These are phyloP conservation scores for Eulemur rubriventer DNA, from an alignment of 2,797 vertebrate species.

Conservation along the genomic window DNA sequence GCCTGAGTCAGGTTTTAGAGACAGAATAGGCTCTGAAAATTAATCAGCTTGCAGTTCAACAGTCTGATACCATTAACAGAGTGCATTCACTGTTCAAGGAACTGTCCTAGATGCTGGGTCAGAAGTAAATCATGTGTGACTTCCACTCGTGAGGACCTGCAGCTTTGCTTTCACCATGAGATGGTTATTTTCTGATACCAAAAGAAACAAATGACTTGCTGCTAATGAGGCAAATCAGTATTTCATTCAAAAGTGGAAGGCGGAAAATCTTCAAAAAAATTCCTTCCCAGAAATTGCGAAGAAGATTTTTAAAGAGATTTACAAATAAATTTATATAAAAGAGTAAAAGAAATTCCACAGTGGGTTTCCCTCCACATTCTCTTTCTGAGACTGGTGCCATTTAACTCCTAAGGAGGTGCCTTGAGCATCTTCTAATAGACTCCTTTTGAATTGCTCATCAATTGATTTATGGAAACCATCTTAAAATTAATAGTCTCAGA, in stretches of 20 bases:
- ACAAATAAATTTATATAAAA: constrained; percentile 34
- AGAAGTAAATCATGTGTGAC: neutral
- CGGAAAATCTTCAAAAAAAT: neutral
- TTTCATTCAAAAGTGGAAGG: constrained; percentile 12
- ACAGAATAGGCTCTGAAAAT: neutral
- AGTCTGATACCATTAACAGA: neutral
- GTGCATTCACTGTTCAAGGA: neutral
- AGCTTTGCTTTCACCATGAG: neutral
- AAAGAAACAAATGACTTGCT: constrained; percentile 14
- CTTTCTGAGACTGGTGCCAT: neutral
- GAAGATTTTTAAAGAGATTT: constrained; percentile 33
- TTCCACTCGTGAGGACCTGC: neutral
- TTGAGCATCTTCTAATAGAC: neutral
- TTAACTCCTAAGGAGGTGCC: neutral
- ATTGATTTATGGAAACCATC: neutral
- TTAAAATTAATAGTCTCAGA: neutral
- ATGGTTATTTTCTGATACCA: constrained; percentile 36
- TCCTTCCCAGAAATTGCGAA: neutral
- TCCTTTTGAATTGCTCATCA: neutral
- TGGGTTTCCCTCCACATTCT: neutral
- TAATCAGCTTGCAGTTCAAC: neutral
- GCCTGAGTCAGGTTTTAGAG: neutral
- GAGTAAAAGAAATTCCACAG: neutral
- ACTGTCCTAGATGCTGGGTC: neutral
- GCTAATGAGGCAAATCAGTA: neutral